These are phyloP conservation scores for Drosophila kanapiae DNA, from an alignment of 1,140 invertebrate genomes.

Conservation along the genomic window DNA sequence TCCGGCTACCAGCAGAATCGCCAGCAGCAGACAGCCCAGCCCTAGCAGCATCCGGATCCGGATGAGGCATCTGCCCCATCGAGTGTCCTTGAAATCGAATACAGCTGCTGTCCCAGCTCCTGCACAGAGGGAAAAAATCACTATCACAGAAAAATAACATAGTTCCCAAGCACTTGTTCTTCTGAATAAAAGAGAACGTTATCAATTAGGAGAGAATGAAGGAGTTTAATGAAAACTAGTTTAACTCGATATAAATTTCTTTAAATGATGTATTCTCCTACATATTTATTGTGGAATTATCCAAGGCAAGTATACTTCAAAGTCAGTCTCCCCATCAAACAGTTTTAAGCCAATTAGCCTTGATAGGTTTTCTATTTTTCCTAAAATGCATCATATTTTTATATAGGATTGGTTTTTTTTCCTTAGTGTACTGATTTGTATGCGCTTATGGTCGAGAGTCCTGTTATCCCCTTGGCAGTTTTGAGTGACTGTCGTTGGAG, in stretches of 20 bases:
- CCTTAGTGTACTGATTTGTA: slow-evolving; percentile 5
- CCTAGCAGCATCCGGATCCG: slow-evolving; percentile 23
- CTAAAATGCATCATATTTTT: neutral
- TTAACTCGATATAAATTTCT: no score
- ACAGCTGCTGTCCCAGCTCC: slow-evolving; percentile 43
- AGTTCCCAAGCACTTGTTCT: neutral
- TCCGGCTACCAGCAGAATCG: slow-evolving; percentile 57
- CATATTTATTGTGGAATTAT: neutral
- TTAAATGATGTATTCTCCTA: neutral
- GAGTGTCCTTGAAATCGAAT: slow-evolving; percentile 75
- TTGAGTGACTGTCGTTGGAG: slow-evolving; percentile 2
- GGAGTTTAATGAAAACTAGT: neutral
- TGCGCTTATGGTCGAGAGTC: slow-evolving; percentile 3
- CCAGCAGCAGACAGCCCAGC: slow-evolving; percentile 29
- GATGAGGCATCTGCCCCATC: slow-evolving; percentile 67
- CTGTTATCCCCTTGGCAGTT: neutral
- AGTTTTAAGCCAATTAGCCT: neutral
- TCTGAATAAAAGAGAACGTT: neutral
- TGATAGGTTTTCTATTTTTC: no score
- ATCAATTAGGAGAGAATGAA: neutral
- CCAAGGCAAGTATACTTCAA: neutral
- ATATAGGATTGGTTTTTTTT: neutral
- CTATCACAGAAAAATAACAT: neutral
- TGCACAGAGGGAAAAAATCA: slow-evolving; percentile 22
- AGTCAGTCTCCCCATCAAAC: neutral